phyloP scores from a whole-genome alignment of 2,888 invertebrate genomes.

The Drosophila multiciliata region DNA sequence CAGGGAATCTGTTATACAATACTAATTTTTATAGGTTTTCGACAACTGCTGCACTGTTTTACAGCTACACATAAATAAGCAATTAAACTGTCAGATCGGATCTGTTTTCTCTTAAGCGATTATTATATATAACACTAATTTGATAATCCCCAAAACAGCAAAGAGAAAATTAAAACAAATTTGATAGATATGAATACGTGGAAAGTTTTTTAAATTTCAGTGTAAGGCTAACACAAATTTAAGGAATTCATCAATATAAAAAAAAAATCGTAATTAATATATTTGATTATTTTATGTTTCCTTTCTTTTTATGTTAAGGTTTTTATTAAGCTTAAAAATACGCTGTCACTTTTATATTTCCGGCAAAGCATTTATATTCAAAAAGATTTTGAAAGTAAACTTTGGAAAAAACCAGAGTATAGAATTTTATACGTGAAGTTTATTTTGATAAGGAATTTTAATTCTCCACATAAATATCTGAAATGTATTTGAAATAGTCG shows the following conservation, averaged over 20 bases:
- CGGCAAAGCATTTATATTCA: neutral
- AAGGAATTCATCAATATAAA: neutral
- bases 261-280: neutral
- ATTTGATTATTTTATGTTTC: neutral
- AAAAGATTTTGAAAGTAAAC: neutral
- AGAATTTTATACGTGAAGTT: neutral
- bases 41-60: constrained; percentile 19
- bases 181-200: neutral
- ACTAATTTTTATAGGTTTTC: constrained; percentile 30
- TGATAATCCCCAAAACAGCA: neutral
- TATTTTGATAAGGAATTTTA: constrained; percentile 33
- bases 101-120: neutral
- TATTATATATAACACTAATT: constrained; percentile 15
- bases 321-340: neutral
- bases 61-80: constrained; percentile 45
- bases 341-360: neutral
- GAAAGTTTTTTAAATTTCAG: neutral
- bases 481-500: constrained; percentile 26
- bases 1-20: constrained; percentile 11
- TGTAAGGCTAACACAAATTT: neutral
- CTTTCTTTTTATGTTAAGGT: neutral
- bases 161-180: neutral
- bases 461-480: constrained; percentile 26
- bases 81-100: constrained; percentile 20
- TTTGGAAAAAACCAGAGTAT: neutral